These are phyloP conservation scores for Mythimna loreyi DNA, from an alignment of 2,888 invertebrate species.

Conservation along the genomic window DNA sequence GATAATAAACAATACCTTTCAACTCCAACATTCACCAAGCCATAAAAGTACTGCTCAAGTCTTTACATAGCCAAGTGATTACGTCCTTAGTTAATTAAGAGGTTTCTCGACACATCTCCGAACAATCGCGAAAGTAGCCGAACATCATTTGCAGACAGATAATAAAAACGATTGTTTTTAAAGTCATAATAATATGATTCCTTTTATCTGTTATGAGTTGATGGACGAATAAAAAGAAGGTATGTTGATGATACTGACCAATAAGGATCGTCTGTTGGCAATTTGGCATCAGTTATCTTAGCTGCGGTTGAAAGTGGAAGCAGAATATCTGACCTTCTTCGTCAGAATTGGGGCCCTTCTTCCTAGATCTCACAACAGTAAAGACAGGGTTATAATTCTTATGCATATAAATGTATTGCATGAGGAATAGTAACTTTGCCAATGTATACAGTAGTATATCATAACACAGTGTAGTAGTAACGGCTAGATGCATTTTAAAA, in stretches of 20 bases:
- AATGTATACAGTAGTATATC: too few species aligned
- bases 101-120: constrained; percentile 62
- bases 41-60: constrained; percentile 25
- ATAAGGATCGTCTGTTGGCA: neutral
- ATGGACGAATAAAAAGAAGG: neutral
- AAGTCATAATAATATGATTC: constrained; percentile 16
- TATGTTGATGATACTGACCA: neutral
- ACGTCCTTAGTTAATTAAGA: constrained; percentile 76
- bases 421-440: too few species aligned
- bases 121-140: constrained; percentile 54
- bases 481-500: too few species aligned
- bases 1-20: constrained; percentile 2
- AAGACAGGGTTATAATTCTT: too few species aligned
- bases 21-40: constrained; percentile 11
- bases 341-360: too few species aligned
- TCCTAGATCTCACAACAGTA: too few species aligned
- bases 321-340: neutral
- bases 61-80: constrained; percentile 69
- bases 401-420: too few species aligned
- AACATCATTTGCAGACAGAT: constrained; percentile 28
- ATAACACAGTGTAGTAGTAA: too few species aligned
- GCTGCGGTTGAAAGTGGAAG: neutral
- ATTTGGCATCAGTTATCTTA: neutral
- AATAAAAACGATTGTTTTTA: constrained; percentile 53
- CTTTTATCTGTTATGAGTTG: constrained; percentile 20